phyloP scores from a whole-genome alignment of 2,888 invertebrate species.

The Epirrhoe alternata region DNA sequence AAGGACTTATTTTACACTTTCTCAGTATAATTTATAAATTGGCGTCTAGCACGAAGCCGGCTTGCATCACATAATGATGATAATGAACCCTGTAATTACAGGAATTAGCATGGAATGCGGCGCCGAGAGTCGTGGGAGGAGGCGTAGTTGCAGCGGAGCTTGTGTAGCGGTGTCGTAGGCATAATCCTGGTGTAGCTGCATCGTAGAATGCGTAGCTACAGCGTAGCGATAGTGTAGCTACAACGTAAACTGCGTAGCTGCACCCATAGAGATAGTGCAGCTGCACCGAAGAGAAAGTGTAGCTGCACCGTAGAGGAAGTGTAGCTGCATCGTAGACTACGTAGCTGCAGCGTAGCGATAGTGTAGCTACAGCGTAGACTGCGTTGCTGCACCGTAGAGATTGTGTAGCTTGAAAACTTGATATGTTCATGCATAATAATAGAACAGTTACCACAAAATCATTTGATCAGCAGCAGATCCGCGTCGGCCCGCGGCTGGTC shows the following conservation, averaged over 20 bases:
- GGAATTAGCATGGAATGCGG: neutral
- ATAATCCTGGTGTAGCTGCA: neutral
- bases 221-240: too few relatives aligned
- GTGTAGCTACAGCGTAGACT: too few relatives aligned
- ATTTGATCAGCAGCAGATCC: too few relatives aligned
- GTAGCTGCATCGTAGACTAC: neutral
- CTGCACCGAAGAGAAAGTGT: neutral
- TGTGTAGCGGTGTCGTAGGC: too few relatives aligned
- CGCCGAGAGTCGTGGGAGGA: neutral
- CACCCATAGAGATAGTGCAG: neutral
- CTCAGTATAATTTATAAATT: neutral
- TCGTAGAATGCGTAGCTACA: too few relatives aligned
- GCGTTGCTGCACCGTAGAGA: slow-evolving; percentile 2
- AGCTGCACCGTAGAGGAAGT: neutral
- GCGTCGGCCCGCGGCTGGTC: too few relatives aligned
- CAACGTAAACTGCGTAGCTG: neutral
- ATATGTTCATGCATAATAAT: too few relatives aligned
- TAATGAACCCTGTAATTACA: neutral
- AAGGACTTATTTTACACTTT: neutral
- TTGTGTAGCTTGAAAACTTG: neutral
- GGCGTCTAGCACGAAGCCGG: neutral
- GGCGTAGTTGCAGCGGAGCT: neutral
- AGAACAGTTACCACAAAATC: too few relatives aligned
- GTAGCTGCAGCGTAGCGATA: neutral
- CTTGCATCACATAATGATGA: neutral